These are phyloP conservation scores for Hypolimnas misippus DNA, from an alignment of 2,888 invertebrate species.

Conservation along the genomic window DNA sequence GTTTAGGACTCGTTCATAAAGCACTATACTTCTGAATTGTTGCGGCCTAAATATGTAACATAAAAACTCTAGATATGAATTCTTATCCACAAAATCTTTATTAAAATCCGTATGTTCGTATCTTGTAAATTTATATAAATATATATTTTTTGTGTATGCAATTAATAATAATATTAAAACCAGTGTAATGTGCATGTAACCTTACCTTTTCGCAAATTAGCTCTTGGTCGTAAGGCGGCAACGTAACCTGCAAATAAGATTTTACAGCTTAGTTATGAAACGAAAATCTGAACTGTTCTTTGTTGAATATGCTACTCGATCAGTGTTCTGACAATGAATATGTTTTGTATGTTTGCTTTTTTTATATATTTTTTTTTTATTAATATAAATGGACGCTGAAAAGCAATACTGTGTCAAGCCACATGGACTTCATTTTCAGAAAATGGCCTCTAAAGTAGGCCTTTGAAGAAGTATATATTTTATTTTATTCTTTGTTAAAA, in stretches of 20 bases:
- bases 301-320: not conserved
- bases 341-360: not conserved
- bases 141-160: not conserved
- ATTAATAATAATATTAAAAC: not conserved
- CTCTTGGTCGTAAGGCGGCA: constrained; percentile 65
- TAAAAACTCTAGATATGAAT: constrained; percentile 12
- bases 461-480: no score
- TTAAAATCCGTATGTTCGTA: not conserved
- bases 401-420: no score
- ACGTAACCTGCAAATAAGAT: constrained; percentile 74
- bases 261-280: constrained; percentile 53
- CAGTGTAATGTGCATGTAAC: constrained; percentile 19
- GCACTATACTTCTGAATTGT: constrained; percentile 14
- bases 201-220: constrained; percentile 80
- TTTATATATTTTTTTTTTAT: not conserved
- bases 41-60: constrained; percentile 21
- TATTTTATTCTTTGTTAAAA: no score
- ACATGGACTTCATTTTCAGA: no score
- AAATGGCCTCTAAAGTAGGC: no score
- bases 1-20: constrained; percentile 48
- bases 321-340: not conserved
- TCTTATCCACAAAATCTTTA: not conserved
- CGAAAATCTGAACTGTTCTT: not conserved
- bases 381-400: no score
- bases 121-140: not conserved